phyloP scores from a whole-genome alignment of 2,888 invertebrate species.

The Torymus texanus region DNA sequence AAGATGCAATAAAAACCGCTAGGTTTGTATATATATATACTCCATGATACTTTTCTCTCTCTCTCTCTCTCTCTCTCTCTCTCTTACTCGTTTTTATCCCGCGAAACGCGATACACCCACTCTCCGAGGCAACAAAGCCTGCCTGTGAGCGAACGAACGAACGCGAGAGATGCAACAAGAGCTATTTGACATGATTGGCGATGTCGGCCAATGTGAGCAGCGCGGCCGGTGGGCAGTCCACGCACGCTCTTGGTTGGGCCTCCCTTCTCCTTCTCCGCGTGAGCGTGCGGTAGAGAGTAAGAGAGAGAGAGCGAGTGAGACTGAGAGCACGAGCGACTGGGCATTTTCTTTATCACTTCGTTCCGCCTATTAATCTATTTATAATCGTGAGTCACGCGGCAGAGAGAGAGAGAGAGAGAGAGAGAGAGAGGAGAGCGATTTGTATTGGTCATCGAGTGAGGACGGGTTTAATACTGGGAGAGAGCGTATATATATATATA shows the following conservation, averaged over 20 bases:
- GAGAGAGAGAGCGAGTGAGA: background rate
- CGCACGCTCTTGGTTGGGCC: constrained; percentile 69
- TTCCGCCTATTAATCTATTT: constrained; percentile 53
- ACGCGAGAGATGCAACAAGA: constrained; percentile 16
- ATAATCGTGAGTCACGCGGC: constrained; percentile 50
- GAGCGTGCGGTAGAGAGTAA: constrained; percentile 46
- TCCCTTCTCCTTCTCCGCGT: constrained; percentile 66
- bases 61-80: background rate
- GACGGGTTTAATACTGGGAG: too few relatives aligned
- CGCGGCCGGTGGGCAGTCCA: constrained; percentile 69
- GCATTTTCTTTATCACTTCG: constrained; percentile 41
- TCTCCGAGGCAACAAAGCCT: constrained; percentile 16
- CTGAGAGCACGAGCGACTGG: constrained; percentile 1
- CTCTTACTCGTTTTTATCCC: background rate
- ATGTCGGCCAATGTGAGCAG: constrained; percentile 71
- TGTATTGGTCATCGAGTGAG: too few relatives aligned
- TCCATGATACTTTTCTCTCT: too few relatives aligned
- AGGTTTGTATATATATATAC: too few relatives aligned
- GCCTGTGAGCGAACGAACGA: background rate
- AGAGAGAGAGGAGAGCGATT: background rate
- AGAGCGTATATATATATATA: too few relatives aligned
- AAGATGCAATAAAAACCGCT: too few relatives aligned
- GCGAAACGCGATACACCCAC: constrained; percentile 19
- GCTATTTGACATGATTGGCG: constrained; percentile 56
- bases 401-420: constrained; percentile 2